These are phyloP conservation scores for Hydrolagus affinis DNA, from an alignment of 2,113 vertebrate species.

Conservation along the genomic window DNA sequence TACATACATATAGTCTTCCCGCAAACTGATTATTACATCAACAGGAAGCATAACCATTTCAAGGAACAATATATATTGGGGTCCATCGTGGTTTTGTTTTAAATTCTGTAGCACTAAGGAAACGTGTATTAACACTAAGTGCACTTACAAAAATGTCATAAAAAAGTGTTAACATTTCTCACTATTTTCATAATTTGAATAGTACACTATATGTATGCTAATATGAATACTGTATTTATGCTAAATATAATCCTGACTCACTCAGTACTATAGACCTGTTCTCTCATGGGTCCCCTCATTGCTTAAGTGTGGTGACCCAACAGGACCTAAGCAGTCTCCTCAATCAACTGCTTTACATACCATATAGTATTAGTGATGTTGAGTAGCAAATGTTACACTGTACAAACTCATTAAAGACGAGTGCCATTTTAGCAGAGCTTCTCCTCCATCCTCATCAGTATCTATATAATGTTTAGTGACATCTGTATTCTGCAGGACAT, in stretches of 20 bases:
- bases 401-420: slow-evolving; percentile 20
- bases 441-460: slow-evolving; percentile 18
- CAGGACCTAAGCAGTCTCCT: neutral
- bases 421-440: slow-evolving; percentile 29
- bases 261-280: neutral
- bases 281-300: slow-evolving; percentile 17
- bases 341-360: slow-evolving; percentile 11
- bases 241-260: neutral
- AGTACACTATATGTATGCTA: neutral
- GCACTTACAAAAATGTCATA: neutral
- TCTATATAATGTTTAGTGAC: slow-evolving; percentile 28
- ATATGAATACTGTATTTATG: neutral
- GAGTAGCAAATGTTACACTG: neutral
- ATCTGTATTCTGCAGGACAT: slow-evolving; percentile 28
- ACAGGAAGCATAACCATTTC: too few relatives aligned
- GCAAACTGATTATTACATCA: too few relatives aligned
- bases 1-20: too few relatives aligned
- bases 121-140: neutral
- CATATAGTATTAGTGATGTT: neutral
- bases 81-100: too few relatives aligned
- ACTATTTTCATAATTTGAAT: neutral
- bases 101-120: neutral
- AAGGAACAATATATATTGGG: too few relatives aligned
- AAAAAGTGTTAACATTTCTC: neutral
- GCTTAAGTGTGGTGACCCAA: neutral